Percentiles rank a stretch among this genome's conserved stretches.
Evolutionary conservation across 2,888 invertebrate species (phyloP).

Genomic region (Troides aeacus): DNA sequence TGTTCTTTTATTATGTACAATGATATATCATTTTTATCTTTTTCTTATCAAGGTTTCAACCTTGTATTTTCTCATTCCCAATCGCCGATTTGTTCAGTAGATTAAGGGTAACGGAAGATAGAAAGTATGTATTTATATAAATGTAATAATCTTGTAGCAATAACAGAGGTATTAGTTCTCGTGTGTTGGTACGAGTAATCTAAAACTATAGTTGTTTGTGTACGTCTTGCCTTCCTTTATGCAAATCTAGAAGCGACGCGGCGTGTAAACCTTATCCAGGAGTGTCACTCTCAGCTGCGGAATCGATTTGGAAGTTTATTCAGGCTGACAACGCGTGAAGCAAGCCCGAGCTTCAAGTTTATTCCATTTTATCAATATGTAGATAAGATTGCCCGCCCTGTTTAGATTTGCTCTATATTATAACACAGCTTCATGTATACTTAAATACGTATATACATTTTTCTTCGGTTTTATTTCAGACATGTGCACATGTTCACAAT

Average conservation of each 20-base stretch:
- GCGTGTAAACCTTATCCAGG: constrained; percentile 60
- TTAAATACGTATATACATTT: neutral
- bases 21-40: too few relatives aligned
- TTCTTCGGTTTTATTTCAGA: neutral
- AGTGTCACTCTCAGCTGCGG: constrained; percentile 75
- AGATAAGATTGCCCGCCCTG: constrained; percentile 28
- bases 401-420: constrained; percentile 18
- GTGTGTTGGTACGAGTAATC: constrained; percentile 17
- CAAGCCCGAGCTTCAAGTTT: constrained; percentile 60
- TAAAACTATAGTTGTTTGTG: constrained; percentile 31
- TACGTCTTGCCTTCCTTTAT: constrained; percentile 69
- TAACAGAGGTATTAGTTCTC: neutral
- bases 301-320: constrained; percentile 79
- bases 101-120: too few relatives aligned
- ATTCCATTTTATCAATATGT: constrained; percentile 53
- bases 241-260: constrained; percentile 67
- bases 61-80: too few relatives aligned
- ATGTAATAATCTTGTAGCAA: neutral
- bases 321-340: constrained; percentile 74
- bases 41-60: too few relatives aligned
- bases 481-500: neutral
- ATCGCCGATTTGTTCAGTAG: too few relatives aligned
- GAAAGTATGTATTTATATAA: neutral
- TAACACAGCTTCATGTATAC: constrained; percentile 6
- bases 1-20: neutral